These are phyloP conservation scores for Natator depressus DNA, from an alignment of 2,113 vertebrate species.

Conservation along the genomic window DNA sequence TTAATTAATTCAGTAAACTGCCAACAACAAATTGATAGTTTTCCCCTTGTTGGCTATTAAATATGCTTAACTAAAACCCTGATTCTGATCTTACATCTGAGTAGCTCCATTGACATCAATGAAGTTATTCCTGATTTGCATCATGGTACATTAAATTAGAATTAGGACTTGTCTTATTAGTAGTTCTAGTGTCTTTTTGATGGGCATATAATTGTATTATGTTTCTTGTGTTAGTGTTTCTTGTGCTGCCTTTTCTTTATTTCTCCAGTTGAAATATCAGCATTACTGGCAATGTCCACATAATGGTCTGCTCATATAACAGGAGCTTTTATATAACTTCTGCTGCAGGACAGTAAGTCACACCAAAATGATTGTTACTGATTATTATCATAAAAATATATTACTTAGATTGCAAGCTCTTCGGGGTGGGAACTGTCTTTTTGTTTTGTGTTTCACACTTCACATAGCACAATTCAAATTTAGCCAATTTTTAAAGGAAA, in stretches of 20 bases:
- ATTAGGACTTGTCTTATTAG: conserved; percentile 10
- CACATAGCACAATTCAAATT: not conserved
- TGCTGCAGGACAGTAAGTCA: not conserved
- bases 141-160: conserved; percentile 23
- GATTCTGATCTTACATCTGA: conserved; percentile 46
- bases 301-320: not conserved
- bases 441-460: not conserved
- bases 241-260: not conserved
- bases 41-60: conserved; percentile 7
- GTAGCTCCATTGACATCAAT: conserved; percentile 31
- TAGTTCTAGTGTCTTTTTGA: conserved; percentile 19
- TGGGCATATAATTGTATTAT: conserved; percentile 23
- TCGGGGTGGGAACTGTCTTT: not conserved
- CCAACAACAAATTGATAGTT: conserved; percentile 35
- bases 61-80: conserved; percentile 30
- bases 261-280: not conserved
- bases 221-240: not conserved
- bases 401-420: not conserved
- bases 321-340: not conserved
- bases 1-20: conserved; percentile 51
- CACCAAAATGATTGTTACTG: not conserved
- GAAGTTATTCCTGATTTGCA: conserved; percentile 47
- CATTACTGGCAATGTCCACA: not conserved
- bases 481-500: not conserved
- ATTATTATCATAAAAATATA: not conserved